Percentiles rank a stretch among this genome's conserved stretches.
Conservation (phyloP, 2,113 vertebrate species). For the Tringa solitaria region DNA sequence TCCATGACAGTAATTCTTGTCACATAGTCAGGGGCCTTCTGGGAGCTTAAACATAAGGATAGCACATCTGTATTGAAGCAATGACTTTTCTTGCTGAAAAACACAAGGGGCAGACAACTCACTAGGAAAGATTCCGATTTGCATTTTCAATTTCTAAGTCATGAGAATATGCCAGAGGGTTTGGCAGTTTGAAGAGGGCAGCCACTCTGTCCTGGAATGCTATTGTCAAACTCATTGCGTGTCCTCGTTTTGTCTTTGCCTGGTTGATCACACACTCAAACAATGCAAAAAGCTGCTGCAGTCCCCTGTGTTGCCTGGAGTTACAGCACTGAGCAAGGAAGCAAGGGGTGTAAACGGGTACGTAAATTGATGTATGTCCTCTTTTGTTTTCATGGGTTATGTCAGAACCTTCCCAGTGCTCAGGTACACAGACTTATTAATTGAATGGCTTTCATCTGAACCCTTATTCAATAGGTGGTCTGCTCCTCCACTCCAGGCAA, state of each 20-base stretch:
- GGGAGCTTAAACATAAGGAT: not conserved
- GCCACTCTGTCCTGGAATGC: not conserved
- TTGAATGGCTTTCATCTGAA: not conserved
- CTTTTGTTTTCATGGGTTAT: not conserved
- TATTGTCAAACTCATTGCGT: not conserved
- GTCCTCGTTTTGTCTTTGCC: not conserved
- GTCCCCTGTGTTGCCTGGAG: fast-evolving
- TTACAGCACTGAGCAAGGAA: not conserved
- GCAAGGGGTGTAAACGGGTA: not conserved
- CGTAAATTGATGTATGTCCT: fast-evolving
- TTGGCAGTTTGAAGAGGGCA: not conserved
- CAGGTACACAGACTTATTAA: not conserved
- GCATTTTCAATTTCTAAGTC: constrained; percentile 2
- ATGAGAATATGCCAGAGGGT: not conserved
- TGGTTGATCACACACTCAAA: not conserved
- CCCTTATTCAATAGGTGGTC: not conserved
- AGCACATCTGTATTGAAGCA: not conserved
- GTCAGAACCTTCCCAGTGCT: not conserved
- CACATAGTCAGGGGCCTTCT: not conserved
- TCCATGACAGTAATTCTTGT: not conserved
- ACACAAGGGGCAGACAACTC: not conserved
- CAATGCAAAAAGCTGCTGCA: not conserved
- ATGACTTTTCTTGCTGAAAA: not conserved
- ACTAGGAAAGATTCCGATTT: not conserved
- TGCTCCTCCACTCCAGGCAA: not conserved